Evolutionary conservation across 2,113 vertebrate species (phyloP).

Genomic region (Macquaria ambigua): DNA sequence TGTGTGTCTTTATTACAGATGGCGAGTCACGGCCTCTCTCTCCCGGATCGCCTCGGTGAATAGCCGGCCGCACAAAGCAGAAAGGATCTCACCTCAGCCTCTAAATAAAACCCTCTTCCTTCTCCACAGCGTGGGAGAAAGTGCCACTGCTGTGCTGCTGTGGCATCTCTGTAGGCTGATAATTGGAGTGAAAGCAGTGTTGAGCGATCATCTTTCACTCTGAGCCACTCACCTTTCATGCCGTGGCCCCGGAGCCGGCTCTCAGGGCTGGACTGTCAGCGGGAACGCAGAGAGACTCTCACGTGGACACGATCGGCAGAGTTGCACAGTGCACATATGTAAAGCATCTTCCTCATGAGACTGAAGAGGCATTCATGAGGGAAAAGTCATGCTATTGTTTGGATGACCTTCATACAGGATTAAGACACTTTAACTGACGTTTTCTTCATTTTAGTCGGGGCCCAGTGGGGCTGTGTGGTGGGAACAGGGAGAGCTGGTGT

Average conservation of each 20-base stretch:
- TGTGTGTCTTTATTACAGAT: slow-evolving; percentile 80
- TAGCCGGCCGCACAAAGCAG: slow-evolving; percentile 72
- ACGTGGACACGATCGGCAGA: slow-evolving; percentile 13
- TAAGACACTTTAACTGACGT: slow-evolving; percentile 32
- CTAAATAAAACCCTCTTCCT: slow-evolving; percentile 66
- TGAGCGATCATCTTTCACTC: slow-evolving; percentile 86
- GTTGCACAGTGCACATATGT: slow-evolving; percentile 39
- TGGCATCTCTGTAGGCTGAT: slow-evolving; percentile 70
- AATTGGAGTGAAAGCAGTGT: slow-evolving; percentile 76
- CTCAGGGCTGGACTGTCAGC: slow-evolving; percentile 47
- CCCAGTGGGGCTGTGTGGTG: slow-evolving; percentile 15
- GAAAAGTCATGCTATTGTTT: slow-evolving; percentile 54
- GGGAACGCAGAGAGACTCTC: slow-evolving; percentile 60
- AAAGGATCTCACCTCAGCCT: slow-evolving; percentile 72
- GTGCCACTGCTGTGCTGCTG: slow-evolving; percentile 68
- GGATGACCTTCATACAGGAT: slow-evolving; percentile 48
- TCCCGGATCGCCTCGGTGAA: slow-evolving; percentile 59
- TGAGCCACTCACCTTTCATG: slow-evolving; percentile 77
- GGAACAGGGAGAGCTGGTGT: slow-evolving; percentile 31
- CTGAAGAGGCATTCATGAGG: slow-evolving; percentile 31
- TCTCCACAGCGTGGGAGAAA: slow-evolving; percentile 73
- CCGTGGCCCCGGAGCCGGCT: slow-evolving; percentile 65
- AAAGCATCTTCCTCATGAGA: slow-evolving; percentile 48
- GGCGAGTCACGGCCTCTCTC: slow-evolving; percentile 70
- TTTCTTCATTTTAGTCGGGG: slow-evolving; percentile 19